Evolutionary conservation across 1,140 invertebrate genomes (phyloP).

Genomic region (Helicoverpa armigera): DNA sequence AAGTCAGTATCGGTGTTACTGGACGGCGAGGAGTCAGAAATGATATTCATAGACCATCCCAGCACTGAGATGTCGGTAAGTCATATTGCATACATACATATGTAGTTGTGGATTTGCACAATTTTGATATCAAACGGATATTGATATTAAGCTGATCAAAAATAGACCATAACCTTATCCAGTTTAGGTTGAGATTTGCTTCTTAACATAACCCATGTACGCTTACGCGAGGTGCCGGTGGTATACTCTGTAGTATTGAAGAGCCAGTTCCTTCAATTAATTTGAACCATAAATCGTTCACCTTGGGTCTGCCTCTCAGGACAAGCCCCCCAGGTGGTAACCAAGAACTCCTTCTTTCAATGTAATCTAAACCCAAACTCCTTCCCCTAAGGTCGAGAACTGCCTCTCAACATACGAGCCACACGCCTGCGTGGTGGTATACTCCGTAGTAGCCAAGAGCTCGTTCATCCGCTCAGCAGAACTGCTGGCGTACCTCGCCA

Average conservation of each 20-base stretch:
- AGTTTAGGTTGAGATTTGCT: constrained; percentile 91
- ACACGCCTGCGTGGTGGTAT: constrained; percentile 96
- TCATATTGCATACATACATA: too few relatives aligned
- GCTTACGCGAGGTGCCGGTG: too few relatives aligned
- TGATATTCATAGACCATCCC: constrained; percentile 97
- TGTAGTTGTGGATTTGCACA: too few relatives aligned
- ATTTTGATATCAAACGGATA: too few relatives aligned
- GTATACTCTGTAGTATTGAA: constrained; percentile 95
- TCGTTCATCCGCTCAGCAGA: constrained; percentile 93
- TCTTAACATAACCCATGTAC: too few relatives aligned
- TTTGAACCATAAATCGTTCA: too few relatives aligned
- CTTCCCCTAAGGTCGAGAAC: constrained; percentile 90
- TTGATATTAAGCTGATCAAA: not conserved
- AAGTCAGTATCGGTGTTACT: constrained; percentile 96
- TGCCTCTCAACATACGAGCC: constrained; percentile 94
- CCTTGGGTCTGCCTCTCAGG: too few relatives aligned
- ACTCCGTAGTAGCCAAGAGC: constrained; percentile 93
- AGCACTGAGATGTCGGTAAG: constrained; percentile 94
- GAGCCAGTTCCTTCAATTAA: constrained; percentile 87
- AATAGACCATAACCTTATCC: constrained; percentile 11
- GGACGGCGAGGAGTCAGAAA: constrained; percentile 96
- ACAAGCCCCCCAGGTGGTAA: too few relatives aligned
- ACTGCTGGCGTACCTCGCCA: constrained; percentile 93
- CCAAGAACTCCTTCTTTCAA: too few relatives aligned
- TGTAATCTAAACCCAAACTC: constrained; percentile 2